Evolutionary conservation across 2,888 invertebrate species (phyloP), one percentile per base, ranked within the genome.

Genomic region (Drosophila austrosaltans): DNA sequence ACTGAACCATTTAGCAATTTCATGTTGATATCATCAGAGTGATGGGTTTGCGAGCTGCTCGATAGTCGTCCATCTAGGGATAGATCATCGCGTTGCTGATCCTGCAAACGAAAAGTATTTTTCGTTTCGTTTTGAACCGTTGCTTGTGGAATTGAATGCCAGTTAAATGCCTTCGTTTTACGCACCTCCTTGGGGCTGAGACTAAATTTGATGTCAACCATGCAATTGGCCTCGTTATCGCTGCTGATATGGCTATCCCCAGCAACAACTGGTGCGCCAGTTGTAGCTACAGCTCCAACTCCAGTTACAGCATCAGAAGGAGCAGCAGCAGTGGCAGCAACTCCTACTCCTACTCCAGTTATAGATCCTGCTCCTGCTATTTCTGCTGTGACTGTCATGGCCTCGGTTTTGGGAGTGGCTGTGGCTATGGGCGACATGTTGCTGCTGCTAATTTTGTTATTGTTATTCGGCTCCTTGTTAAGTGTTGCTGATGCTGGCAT

Each of bases 111-210:
- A 25, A 3, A 74, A 56, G 2, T 0, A 22, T 16, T 6, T 22
- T 20, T 54, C 36, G 56, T 22, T 56, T 20, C 44, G n/a, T 42
- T 42, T 36, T 36, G 36, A 8, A 36, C 36, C 8, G 36, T 36
- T 36, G 6, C 25, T 25, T 12, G 53, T 12, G 25, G 10, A 25
- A 32, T 12, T 7, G 54, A 40, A 36, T 53, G 20, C 6, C 20
- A 54, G n/a, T 39, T 58, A 28, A 42, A 42, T 59, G 7, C 12
- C 0, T 28, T 7, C 42, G 58, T 22, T 42, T 28, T 30, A 87
- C 87, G 75, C 76, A 92, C 92, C 91, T 92, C 92, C 81, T 91
- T 92, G 80, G 89, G 81, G 54, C 91, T 91, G 75, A 91, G 85
- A 67, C 81, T 91, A 70, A 90, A 89, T 78, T 91, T 91, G 76